Conservation (phyloP, 2,113 vertebrate species). For the Bombycilla garrulus region DNA sequence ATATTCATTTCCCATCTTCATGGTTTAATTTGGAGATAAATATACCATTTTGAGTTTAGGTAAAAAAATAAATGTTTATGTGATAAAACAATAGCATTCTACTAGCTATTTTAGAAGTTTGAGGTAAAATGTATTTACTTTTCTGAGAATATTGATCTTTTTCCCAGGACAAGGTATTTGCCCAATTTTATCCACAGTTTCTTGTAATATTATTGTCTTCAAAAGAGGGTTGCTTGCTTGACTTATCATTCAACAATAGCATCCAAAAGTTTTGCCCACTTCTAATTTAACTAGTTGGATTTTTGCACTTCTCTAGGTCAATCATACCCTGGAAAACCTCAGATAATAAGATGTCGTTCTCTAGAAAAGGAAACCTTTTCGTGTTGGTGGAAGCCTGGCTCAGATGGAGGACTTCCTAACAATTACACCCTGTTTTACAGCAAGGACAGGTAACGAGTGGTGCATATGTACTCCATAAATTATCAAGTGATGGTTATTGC, state of each 20-base stretch:
- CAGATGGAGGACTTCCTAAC: slow-evolving; percentile 82
- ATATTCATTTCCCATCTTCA: neutral
- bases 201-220: neutral
- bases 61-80: neutral
- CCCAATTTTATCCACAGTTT: neutral
- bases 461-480: neutral
- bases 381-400: slow-evolving; percentile 91
- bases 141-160: neutral
- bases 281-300: neutral
- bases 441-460: slow-evolving; percentile 81
- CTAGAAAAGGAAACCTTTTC: slow-evolving; percentile 93
- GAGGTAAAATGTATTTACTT: neutral
- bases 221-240: neutral
- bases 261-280: neutral
- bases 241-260: neutral
- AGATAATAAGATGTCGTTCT: slow-evolving; percentile 81
- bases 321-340: slow-evolving; percentile 83
- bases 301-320: slow-evolving; percentile 73
- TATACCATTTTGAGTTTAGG: neutral
- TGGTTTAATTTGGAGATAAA: neutral
- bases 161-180: neutral
- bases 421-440: slow-evolving; percentile 85
- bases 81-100: neutral
- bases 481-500: neutral
- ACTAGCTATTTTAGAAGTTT: neutral